These are phyloP conservation scores for Ciconia nigra DNA, from an alignment of 2,797 vertebrate genomes.

Conservation along the genomic window DNA sequence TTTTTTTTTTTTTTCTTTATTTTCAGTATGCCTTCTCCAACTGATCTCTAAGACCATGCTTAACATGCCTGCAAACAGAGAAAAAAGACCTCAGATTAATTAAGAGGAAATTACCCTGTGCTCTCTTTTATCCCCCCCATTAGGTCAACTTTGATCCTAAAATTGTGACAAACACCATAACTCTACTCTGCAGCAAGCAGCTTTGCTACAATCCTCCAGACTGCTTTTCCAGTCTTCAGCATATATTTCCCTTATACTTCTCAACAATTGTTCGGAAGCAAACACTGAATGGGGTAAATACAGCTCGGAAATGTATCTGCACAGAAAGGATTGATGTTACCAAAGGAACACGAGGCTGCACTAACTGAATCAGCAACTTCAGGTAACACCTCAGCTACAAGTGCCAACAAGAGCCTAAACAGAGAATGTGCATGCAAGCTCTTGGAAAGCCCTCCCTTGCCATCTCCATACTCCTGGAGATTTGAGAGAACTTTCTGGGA, in stretches of 20 bases:
- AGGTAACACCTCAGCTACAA: not conserved
- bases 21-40: not conserved
- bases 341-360: not conserved
- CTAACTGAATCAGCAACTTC: not conserved
- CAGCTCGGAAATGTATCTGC: not conserved
- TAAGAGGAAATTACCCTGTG: not conserved
- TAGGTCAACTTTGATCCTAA: not conserved
- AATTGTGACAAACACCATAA: fast-evolving
- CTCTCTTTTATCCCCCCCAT: not conserved
- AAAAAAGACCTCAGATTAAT: not conserved
- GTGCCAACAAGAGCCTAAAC: not conserved
- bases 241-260: fast-evolving
- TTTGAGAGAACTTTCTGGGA: not conserved
- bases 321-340: not conserved
- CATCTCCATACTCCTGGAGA: not conserved
- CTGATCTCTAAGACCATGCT: not conserved
- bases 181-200: not conserved
- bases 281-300: not conserved
- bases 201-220: not conserved
- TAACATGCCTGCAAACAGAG: not conserved
- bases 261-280: fast-evolving
- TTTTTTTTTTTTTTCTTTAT: not conserved
- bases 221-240: not conserved
- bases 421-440: not conserved
- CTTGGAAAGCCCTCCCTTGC: not conserved